Evolutionary conservation across 2,113 vertebrate species (phyloP).

Genomic region (Callipepla californica): DNA sequence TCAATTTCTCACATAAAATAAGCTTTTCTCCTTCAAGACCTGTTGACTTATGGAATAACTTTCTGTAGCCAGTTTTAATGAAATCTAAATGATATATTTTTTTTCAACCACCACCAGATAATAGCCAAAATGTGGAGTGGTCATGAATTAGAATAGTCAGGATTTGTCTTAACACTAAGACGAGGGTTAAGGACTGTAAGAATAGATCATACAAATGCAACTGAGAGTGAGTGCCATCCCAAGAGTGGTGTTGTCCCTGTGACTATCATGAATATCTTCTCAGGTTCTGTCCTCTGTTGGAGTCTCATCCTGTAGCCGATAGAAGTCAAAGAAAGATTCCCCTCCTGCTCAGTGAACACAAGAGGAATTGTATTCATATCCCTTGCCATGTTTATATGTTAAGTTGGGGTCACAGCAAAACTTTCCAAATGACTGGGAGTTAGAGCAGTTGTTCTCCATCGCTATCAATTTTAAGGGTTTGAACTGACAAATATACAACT

Average conservation of each 20-base stretch:
- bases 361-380: conserved; percentile 9
- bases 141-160: neutral
- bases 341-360: neutral
- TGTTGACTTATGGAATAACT: neutral
- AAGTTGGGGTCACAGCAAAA: conserved; percentile 17
- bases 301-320: neutral
- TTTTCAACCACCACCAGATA: neutral
- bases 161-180: neutral
- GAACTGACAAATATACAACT: conserved; percentile 18
- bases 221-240: neutral
- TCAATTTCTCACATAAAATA: neutral
- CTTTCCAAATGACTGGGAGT: conserved; percentile 33
- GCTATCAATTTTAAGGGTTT: conserved; percentile 50
- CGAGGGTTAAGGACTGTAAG: neutral
- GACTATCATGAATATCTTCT: neutral
- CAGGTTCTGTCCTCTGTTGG: neutral
- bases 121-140: neutral
- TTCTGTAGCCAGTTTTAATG: neutral
- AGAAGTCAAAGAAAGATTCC: neutral
- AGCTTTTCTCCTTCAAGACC: neutral
- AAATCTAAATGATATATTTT: neutral
- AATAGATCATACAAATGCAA: neutral
- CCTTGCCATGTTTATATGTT: conserved; percentile 57
- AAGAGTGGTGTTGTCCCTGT: neutral
- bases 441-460: conserved; percentile 59